These are phyloP conservation scores for Napeogenes sylphis DNA, from an alignment of 2,888 invertebrate species.

Conservation along the genomic window DNA sequence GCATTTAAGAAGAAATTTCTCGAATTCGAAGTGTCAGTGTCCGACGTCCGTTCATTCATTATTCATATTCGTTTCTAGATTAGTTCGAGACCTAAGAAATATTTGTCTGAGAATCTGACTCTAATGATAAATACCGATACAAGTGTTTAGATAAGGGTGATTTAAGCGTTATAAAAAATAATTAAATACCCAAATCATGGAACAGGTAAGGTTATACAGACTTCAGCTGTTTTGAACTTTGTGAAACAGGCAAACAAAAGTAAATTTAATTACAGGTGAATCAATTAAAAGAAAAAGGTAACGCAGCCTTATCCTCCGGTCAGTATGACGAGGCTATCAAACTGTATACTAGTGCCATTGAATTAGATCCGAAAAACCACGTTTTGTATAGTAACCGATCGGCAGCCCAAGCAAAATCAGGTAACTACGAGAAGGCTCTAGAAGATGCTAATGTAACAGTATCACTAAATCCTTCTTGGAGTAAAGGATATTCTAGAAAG, in stretches of 20 bases:
- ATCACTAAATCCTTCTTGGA: constrained; percentile 88
- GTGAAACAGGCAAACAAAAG: constrained; percentile 21
- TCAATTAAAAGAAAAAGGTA: constrained; percentile 91
- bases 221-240: constrained; percentile 35
- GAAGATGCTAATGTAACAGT: constrained; percentile 92
- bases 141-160: constrained; percentile 15
- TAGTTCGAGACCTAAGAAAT: constrained; percentile 23
- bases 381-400: constrained; percentile 95
- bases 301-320: constrained; percentile 86
- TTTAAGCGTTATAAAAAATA: constrained; percentile 25
- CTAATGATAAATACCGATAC: neutral
- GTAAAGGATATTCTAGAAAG: constrained; percentile 92
- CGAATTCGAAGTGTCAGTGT: constrained; percentile 67
- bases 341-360: constrained; percentile 88
- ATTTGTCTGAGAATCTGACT: neutral
- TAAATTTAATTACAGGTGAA: constrained; percentile 79
- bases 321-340: constrained; percentile 88
- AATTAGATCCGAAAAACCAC: constrained; percentile 87
- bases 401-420: constrained; percentile 91
- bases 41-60: constrained; percentile 37
- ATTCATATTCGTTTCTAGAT: constrained; percentile 30
- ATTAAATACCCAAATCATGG: constrained; percentile 49
- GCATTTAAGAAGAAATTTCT: constrained; percentile 61
- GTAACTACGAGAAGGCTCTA: constrained; percentile 84
- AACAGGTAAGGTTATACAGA: constrained; percentile 71